Conservation (phyloP, 2,888 invertebrate species). For the Torymus texanus region DNA sequence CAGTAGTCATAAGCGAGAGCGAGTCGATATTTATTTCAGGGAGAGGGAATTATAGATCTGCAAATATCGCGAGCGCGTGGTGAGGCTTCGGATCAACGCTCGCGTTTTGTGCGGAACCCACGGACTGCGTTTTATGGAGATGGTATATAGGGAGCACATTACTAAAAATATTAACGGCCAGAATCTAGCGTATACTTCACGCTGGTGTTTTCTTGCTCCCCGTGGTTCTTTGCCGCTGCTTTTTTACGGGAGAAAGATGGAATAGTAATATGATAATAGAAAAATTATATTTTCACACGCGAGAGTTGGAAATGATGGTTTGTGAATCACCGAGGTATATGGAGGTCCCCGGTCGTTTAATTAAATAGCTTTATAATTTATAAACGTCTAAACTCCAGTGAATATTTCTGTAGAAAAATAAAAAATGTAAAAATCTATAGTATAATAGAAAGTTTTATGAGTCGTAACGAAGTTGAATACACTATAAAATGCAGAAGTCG, state of each 20-base stretch:
- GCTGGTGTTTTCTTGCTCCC: background rate
- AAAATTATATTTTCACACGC: slow-evolving; percentile 21
- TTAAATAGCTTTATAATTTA: too few species aligned
- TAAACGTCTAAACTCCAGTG: too few species aligned
- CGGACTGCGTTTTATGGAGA: slow-evolving; percentile 45
- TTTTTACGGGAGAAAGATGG: slow-evolving; percentile 7
- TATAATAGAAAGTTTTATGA: too few species aligned
- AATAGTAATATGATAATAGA: slow-evolving; percentile 10
- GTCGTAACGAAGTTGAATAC: background rate
- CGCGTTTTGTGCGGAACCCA: slow-evolving; percentile 3
- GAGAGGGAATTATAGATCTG: background rate
- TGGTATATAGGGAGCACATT: slow-evolving; percentile 9
- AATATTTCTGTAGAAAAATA: too few species aligned
- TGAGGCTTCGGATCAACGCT: slow-evolving; percentile 4
- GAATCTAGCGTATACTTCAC: background rate
- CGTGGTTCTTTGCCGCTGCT: background rate
- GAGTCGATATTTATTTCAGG: slow-evolving; percentile 49
- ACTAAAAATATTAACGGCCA: slow-evolving; percentile 14
- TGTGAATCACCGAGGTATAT: too few species aligned
- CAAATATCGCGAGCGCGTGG: slow-evolving; percentile 16
- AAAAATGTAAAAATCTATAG: too few species aligned
- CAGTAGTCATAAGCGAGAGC: slow-evolving; percentile 31
- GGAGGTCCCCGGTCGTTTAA: too few species aligned
- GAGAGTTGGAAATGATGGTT: too few species aligned
- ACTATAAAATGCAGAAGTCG: background rate